phyloP scores from a whole-genome alignment of 2,797 vertebrate species.

The Smutsia gigantea region DNA sequence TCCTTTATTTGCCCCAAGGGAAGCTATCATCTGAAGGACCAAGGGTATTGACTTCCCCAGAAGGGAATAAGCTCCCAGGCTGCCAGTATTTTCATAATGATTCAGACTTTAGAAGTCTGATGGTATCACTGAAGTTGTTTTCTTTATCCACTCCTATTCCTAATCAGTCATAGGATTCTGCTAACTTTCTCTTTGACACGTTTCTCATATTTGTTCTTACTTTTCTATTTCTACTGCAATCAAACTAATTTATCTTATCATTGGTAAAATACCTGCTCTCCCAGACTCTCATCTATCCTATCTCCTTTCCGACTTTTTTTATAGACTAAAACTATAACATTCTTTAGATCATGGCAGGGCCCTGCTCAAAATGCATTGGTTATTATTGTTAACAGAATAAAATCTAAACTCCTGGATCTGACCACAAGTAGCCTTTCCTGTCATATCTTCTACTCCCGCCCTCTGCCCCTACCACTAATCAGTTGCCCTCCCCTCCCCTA shows the following conservation, averaged over 20 bases:
- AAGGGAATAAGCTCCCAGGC: background rate
- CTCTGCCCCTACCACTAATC: too few species aligned
- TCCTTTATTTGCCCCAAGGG: background rate
- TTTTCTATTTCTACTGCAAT: conserved; percentile 7
- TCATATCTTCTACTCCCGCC: too few species aligned
- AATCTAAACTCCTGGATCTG: background rate
- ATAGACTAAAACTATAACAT: background rate
- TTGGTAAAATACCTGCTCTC: background rate
- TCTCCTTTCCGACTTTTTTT: background rate
- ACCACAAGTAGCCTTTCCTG: background rate
- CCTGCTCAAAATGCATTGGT: background rate
- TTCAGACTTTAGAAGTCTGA: background rate
- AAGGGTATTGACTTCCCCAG: background rate
- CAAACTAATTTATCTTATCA: background rate
- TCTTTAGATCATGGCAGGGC: background rate
- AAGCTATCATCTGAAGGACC: background rate
- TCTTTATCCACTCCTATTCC: background rate
- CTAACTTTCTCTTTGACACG: background rate
- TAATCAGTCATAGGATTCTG: background rate
- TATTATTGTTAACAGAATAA: background rate
- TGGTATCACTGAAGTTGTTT: background rate
- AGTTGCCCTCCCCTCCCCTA: background rate
- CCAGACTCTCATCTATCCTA: background rate
- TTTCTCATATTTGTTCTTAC: conserved; percentile 4
- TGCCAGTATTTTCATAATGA: background rate